Evolutionary conservation across 1,140 invertebrate species (phyloP), one percentile per base, ranked within the genome.

Genomic region (Lasioglossum albipes): DNA sequence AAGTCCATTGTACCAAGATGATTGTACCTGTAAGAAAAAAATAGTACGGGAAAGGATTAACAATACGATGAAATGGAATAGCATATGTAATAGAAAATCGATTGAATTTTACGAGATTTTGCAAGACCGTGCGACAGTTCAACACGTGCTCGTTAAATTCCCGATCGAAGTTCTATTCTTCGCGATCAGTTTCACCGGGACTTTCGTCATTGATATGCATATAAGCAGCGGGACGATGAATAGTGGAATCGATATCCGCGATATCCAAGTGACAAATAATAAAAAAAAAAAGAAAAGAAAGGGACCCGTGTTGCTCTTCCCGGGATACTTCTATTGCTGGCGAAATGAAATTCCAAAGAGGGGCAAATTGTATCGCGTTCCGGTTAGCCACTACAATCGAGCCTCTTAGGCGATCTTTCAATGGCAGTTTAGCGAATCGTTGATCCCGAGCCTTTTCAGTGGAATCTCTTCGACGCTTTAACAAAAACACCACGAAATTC

Each of bases 201-300:
- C 72, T 82, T 82, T 81, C 75, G 79, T 85, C 81, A 86, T 86
- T 86, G 84, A 83, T 85, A 82, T 80, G 81, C 82, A 76, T 85
- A 83, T 85, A 86, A 86, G 82, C 84, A 83, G 73, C 72, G 36
- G 36, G 61, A 72, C 68, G 77, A 85, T 79, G 81, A 83, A 86
- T 84, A 65, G 70, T 70, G 76, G 85, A 75, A 85, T 85, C 76
- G 84, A 86, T 86, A 82, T 68, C 84, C 73, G 62, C 61, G 74
- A 36, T 36, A 68, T 54, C 64, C 66, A 85, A 75, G 69, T 64
- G 82, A 84, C 77, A 80, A 84, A 81, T 84, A 84, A 75, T 80
- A 69, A 84, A 76, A 71, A 75, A 72, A n/a, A 49, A 31, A 73
- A 80, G 72, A 71, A 36, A 5, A 36, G 36, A 81, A 78, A n/a